Conservation (phyloP, 2,113 vertebrate species). For the Nesogale talazaci region DNA sequence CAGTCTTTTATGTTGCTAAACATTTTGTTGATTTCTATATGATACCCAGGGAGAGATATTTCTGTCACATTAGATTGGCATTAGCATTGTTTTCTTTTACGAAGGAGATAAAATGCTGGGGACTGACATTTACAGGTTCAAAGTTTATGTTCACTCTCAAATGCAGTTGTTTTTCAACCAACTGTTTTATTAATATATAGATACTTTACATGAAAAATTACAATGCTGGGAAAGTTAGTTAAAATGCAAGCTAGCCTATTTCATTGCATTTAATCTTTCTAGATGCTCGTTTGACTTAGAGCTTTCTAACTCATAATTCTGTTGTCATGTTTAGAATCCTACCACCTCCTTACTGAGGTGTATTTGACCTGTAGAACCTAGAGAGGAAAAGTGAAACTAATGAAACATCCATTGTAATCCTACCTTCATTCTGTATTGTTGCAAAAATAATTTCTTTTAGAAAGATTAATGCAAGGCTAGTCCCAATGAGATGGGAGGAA, state of each 20-base stretch:
- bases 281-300: slow-evolving; percentile 16
- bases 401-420: no score
- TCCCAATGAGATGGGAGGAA: no score
- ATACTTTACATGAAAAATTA: slow-evolving; percentile 26
- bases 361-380: background rate
- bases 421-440: background rate
- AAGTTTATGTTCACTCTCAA: slow-evolving; percentile 39
- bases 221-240: background rate
- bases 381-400: background rate
- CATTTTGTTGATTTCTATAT: background rate
- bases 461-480: no score
- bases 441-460: no score
- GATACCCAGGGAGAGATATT: background rate
- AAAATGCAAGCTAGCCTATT: slow-evolving; percentile 13
- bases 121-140: slow-evolving; percentile 8
- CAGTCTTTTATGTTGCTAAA: background rate
- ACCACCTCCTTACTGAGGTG: background rate
- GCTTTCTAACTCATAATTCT: background rate
- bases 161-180: slow-evolving; percentile 21
- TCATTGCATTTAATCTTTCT: slow-evolving; percentile 38
- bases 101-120: background rate
- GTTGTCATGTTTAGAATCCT: slow-evolving; percentile 9
- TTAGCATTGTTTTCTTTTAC: slow-evolving; percentile 19
- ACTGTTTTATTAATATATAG: slow-evolving; percentile 23
- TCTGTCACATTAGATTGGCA: background rate